These are phyloP conservation scores for Lethrus apterus DNA, from an alignment of 1,140 invertebrate species.

Conservation along the genomic window DNA sequence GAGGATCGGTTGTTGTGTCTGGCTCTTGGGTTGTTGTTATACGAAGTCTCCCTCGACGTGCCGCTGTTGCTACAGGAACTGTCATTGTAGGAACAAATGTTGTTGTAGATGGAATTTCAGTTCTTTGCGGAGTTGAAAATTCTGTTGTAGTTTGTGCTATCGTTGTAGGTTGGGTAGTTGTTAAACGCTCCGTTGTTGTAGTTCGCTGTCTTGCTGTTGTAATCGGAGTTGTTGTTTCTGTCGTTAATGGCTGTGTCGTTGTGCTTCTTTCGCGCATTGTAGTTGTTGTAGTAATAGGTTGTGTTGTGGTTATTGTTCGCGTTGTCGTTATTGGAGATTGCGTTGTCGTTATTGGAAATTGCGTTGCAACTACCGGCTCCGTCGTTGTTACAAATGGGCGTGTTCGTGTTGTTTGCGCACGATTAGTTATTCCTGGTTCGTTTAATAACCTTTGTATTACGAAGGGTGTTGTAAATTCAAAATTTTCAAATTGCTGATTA, in stretches of 20 bases:
- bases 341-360: constrained; percentile 19
- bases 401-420: constrained; percentile 20
- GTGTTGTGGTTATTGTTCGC: background rate
- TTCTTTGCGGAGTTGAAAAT: no score
- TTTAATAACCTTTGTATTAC: constrained; percentile 5
- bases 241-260: constrained; percentile 12
- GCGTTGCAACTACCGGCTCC: no score
- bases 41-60: background rate
- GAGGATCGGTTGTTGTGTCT: constrained; percentile 13
- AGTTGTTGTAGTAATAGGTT: constrained; percentile 2
- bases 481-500: background rate
- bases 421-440: constrained; percentile 35
- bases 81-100: constrained; percentile 15
- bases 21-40: background rate
- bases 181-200: constrained; percentile 14
- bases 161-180: constrained; percentile 21
- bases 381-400: constrained; percentile 19
- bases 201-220: constrained; percentile 15
- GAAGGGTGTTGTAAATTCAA: constrained; percentile 13
- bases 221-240: constrained; percentile 5
- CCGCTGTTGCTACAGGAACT: constrained; percentile 6
- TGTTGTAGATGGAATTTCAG: background rate
- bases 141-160: constrained; percentile 1
- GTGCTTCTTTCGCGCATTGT: background rate
- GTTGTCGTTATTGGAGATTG: constrained; percentile 20